Conservation (phyloP, 2,797 vertebrate species). For the Chelonia mydas region DNA sequence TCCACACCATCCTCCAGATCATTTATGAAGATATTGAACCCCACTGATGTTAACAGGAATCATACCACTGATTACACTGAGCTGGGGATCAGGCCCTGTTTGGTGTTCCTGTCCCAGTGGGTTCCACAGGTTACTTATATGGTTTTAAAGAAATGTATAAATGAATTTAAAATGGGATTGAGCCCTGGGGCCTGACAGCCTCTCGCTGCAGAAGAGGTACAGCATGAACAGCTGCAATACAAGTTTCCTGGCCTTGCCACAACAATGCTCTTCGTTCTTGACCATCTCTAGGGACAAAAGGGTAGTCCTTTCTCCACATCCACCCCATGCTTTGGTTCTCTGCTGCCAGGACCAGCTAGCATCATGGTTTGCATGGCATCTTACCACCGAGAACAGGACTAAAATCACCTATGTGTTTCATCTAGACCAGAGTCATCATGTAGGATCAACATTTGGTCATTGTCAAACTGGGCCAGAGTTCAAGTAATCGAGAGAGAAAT, state of each 20-base stretch:
- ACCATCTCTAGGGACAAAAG: neutral
- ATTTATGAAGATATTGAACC: too few species aligned
- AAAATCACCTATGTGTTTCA: too few species aligned
- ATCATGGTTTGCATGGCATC: neutral
- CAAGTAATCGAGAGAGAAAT: neutral
- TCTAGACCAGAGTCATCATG: neutral
- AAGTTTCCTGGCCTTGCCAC: neutral
- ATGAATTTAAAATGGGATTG: neutral
- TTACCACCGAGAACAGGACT: neutral
- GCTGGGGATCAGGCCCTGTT: neutral
- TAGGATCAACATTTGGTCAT: neutral
- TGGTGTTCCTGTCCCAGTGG: neutral
- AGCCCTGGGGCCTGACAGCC: neutral
- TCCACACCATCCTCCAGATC: too few species aligned
- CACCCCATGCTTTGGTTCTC: neutral
- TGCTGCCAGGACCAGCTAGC: neutral
- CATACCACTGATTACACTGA: neutral
- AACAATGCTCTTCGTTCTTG: neutral
- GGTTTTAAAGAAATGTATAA: neutral
- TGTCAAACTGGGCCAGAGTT: neutral
- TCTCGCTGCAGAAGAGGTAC: neutral
- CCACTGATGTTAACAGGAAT: neutral
- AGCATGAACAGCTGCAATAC: neutral
- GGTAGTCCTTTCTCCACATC: neutral
- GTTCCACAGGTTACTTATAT: neutral